Evolutionary conservation across 2,113 vertebrate species (phyloP), one percentile per base, ranked within the genome.

Genomic region (Vimba vimba): DNA sequence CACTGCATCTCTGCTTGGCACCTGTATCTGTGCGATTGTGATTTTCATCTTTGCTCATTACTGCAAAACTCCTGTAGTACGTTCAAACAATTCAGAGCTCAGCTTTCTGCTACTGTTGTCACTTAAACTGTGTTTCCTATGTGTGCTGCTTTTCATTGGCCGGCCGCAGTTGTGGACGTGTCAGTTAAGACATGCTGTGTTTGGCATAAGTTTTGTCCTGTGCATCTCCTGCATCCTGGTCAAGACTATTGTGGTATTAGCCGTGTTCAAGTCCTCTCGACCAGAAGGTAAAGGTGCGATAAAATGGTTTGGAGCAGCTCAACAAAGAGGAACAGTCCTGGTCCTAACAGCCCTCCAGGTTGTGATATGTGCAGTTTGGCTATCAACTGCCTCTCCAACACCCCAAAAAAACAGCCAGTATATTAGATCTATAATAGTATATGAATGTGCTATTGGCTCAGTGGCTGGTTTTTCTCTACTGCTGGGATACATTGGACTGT

Each of bases 191-290:
- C 92, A 91, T 79, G 89, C 79, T 4, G 89, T 86, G 25, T 92
- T 93, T 76, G 90, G 90, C 6, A 88, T 93, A 47, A 91, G 89
- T 43, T 93, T 93, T 52, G 90, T 87, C 9, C 71, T 93, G 43
- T 89, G 87, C 33, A 86, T 93, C 64, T 92, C 92, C 71, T 91
- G 91, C 60, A 89, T 93, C 52, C 81, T 93, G 78, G 92, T 91
- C 11, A 93, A 93, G 86, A 93, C 91, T 21, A 89, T 93, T 45
- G 91, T 93, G 52, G 92, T 93, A 79, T 86, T 92, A 76, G 87
- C 92, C 21, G 91, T 91, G 4, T 93, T 93, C 30, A 89, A 89
- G 57, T 89, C 90, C 4, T 86, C 91, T 73, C 88, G 81, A 6
- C 92, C 91, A 17, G 91, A 89, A 50, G 86, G 89, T 13, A 86